phyloP scores from a whole-genome alignment of 2,888 invertebrate genomes.

The Drosophila leonis region DNA sequence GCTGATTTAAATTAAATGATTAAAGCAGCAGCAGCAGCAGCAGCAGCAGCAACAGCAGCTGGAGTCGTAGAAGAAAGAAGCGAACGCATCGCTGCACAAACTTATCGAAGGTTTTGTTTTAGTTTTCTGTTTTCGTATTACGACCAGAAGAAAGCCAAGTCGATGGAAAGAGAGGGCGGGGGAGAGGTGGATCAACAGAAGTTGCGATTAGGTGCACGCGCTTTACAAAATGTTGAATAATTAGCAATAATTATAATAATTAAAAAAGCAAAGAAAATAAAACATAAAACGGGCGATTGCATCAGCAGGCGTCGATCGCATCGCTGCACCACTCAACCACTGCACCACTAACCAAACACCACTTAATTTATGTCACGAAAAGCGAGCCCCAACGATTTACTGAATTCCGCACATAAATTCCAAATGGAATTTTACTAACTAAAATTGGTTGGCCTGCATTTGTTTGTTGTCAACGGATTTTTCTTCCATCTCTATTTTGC shows the following conservation, averaged over 20 bases:
- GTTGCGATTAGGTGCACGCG: conserved; percentile 67
- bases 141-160: conserved; percentile 42
- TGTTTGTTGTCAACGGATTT: conserved; percentile 69
- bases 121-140: conserved; percentile 20
- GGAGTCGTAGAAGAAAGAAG: conserved; percentile 16
- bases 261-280: conserved; percentile 50
- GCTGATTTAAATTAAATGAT: conserved; percentile 76
- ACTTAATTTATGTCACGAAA: conserved; percentile 75
- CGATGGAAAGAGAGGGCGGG: background rate
- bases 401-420: conserved; percentile 75
- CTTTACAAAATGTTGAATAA: conserved; percentile 75
- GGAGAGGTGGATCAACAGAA: background rate
- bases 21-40: conserved; percentile 59
- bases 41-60: conserved; percentile 10
- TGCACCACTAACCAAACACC: conserved; percentile 56
- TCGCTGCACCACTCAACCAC: conserved; percentile 58
- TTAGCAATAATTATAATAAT: conserved; percentile 74
- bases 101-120: conserved; percentile 42
- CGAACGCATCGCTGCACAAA: conserved; percentile 64
- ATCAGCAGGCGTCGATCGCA: conserved; percentile 52
- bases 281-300: conserved; percentile 65
- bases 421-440: conserved; percentile 59
- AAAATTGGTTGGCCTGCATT: conserved; percentile 55
- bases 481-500: conserved; percentile 19
- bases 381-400: conserved; percentile 47